Percentiles rank a stretch among this genome's conserved stretches.
These are phyloP conservation scores for Malurus alboscapulatus DNA, from an alignment of 2,113 vertebrate species.

Conservation along the genomic window DNA sequence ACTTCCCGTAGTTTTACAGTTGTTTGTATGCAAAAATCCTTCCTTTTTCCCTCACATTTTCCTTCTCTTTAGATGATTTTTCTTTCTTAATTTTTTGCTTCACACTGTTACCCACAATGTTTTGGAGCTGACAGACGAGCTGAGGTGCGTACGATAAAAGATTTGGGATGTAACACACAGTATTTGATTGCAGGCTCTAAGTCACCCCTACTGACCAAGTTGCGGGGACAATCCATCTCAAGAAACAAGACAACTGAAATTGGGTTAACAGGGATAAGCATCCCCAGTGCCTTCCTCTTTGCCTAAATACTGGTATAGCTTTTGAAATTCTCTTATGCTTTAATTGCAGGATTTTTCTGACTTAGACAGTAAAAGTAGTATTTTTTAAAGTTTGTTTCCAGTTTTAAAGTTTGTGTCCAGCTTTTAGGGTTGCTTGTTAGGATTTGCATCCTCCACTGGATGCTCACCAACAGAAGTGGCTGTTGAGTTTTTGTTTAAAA, in stretches of 20 bases:
- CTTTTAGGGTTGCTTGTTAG: not conserved
- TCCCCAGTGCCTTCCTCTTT: not conserved
- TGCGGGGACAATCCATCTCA: not conserved
- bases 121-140: not conserved
- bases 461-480: not conserved
- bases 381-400: not conserved
- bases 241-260: not conserved
- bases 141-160: not conserved
- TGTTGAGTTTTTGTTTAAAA: not conserved
- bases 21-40: not conserved
- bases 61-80: not conserved
- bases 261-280: not conserved
- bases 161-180: not conserved
- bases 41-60: not conserved
- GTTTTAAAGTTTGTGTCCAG: not conserved
- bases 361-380: not conserved
- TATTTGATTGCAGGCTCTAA: not conserved
- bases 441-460: not conserved
- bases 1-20: not conserved
- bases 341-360: not conserved
- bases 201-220: not conserved
- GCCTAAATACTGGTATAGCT: not conserved
- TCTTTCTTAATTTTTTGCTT: not conserved
- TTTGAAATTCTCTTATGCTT: not conserved
- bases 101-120: not conserved